Evolutionary conservation across 2,113 vertebrate species (phyloP).

Genomic region (Dendrocopos noguchii): DNA sequence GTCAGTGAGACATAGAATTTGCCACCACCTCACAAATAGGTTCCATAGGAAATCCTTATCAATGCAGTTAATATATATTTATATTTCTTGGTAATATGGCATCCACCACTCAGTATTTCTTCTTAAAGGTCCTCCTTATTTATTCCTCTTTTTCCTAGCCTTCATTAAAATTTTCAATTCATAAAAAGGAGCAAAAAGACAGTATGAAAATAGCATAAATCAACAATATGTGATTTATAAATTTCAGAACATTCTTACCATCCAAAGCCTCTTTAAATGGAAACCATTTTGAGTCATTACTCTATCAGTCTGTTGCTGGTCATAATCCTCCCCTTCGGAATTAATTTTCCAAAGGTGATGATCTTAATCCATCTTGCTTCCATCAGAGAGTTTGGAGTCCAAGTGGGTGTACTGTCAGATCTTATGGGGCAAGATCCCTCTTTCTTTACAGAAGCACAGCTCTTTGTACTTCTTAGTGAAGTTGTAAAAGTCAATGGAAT

Average conservation of each 20-base stretch:
- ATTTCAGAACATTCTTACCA: conserved; percentile 1
- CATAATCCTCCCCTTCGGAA: not conserved
- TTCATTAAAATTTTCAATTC: not conserved
- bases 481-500: not conserved
- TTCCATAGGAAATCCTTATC: not conserved
- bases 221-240: not conserved
- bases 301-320: not conserved
- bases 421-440: not conserved
- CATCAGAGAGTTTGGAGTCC: not conserved
- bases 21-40: not conserved
- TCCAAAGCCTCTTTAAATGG: not conserved
- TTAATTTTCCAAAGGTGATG: not conserved
- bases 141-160: not conserved
- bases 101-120: not conserved
- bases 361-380: not conserved
- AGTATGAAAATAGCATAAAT: not conserved
- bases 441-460: not conserved
- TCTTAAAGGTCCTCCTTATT: not conserved
- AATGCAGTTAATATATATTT: not conserved
- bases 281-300: not conserved
- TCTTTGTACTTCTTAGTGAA: not conserved
- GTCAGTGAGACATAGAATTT: not conserved
- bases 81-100: not conserved
- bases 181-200: not conserved
- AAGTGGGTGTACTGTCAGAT: not conserved